Percentiles rank a stretch among this genome's conserved stretches.
These are phyloP conservation scores for Hestina assimilis DNA, from an alignment of 1,140 invertebrate species.

Conservation along the genomic window DNA sequence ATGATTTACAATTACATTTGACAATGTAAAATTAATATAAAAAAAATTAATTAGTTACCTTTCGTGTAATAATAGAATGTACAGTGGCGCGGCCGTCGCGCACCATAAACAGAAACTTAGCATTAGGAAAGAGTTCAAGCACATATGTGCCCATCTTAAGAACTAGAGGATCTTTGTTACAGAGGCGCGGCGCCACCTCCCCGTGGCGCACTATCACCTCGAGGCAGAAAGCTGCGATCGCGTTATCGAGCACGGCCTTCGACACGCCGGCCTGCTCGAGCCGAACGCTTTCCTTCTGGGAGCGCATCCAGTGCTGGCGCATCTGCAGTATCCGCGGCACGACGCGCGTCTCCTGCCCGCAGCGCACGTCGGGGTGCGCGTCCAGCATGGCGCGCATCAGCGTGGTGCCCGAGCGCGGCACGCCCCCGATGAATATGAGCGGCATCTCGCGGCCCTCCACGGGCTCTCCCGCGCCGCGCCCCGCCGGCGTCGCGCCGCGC, in stretches of 20 bases:
- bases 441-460: slow-evolving; percentile 86
- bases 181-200: slow-evolving; percentile 93
- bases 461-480: slow-evolving; percentile 23
- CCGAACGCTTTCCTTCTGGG: slow-evolving; percentile 92
- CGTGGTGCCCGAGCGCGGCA: slow-evolving; percentile 97
- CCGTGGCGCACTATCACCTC: slow-evolving; percentile 98
- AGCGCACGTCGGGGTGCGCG: slow-evolving; percentile 98
- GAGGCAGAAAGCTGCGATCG: slow-evolving; percentile 97
- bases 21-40: background rate
- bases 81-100: slow-evolving; percentile 98
- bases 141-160: slow-evolving; percentile 95
- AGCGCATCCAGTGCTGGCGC: slow-evolving; percentile 95
- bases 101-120: slow-evolving; percentile 99
- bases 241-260: slow-evolving; percentile 94
- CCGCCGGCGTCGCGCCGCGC: slow-evolving; percentile 23
- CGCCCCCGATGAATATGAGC: slow-evolving; percentile 97
- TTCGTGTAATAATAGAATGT: slow-evolving; percentile 98
- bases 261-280: slow-evolving; percentile 96
- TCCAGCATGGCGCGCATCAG: slow-evolving; percentile 98
- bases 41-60: slow-evolving; percentile 76
- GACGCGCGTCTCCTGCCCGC: slow-evolving; percentile 98
- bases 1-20: no score
- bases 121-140: slow-evolving; percentile 87
- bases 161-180: slow-evolving; percentile 99
- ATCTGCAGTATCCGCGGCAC: slow-evolving; percentile 96